Evolutionary conservation across 1,140 invertebrate species (phyloP).

Genomic region (Mylabris phalerata): DNA sequence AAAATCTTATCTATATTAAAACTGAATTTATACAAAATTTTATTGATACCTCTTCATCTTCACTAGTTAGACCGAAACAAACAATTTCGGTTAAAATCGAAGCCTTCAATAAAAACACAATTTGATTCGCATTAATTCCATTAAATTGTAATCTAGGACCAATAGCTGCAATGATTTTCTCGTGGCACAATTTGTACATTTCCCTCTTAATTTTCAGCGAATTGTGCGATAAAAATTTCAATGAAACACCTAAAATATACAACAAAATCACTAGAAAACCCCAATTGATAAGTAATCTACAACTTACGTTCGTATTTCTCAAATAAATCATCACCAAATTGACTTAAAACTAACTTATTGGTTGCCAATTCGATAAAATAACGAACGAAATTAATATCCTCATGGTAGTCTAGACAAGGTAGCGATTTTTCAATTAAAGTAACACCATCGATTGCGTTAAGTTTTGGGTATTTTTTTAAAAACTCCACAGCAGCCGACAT

Average conservation of each 20-base stretch:
- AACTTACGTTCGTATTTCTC: slow-evolving; percentile 18
- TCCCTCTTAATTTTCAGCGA: slow-evolving; percentile 38
- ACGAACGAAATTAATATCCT: slow-evolving; percentile 42
- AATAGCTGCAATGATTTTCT: slow-evolving; percentile 38
- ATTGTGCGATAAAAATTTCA: slow-evolving; percentile 45
- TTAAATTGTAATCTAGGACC: slow-evolving; percentile 40
- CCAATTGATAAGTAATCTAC: no score
- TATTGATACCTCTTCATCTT: no score
- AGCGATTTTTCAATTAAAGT: slow-evolving; percentile 42
- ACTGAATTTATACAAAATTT: no score
- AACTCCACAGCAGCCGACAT: slow-evolving; percentile 45
- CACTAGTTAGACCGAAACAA: slow-evolving; percentile 50
- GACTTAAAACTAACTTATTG: slow-evolving; percentile 37
- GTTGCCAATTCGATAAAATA: slow-evolving; percentile 42
- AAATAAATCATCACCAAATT: slow-evolving; percentile 39
- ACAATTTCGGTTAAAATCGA: slow-evolving; percentile 56
- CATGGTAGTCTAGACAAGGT: slow-evolving; percentile 46
- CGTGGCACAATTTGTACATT: slow-evolving; percentile 43
- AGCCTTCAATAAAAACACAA: slow-evolving; percentile 49
- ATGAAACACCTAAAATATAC: slow-evolving; percentile 39
- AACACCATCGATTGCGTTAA: slow-evolving; percentile 37
- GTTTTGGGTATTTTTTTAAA: slow-evolving; percentile 40
- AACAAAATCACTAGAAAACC: not conserved
- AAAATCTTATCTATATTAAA: no score
- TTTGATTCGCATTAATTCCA: slow-evolving; percentile 39